Percentiles rank a stretch among this genome's conserved stretches.
Evolutionary conservation across 2,888 invertebrate genomes (phyloP).

Genomic region (Eubasilissa splendida): DNA sequence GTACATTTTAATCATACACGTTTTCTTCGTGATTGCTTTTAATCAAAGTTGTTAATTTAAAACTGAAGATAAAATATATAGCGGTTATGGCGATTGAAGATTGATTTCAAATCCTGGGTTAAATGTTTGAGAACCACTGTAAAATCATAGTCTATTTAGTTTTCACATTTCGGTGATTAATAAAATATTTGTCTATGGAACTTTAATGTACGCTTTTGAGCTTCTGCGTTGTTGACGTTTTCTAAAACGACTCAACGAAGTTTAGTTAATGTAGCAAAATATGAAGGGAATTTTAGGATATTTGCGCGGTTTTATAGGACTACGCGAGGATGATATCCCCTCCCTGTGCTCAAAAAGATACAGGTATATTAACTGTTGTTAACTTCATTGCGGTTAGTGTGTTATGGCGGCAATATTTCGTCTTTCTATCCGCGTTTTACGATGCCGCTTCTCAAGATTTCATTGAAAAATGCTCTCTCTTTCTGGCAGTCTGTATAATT

Average conservation of each 20-base stretch:
- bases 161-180: background rate
- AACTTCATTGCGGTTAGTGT: conserved; percentile 63
- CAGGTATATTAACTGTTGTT: conserved; percentile 71
- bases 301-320: conserved; percentile 67
- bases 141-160: background rate
- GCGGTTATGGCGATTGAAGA: no score
- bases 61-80: no score
- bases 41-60: no score
- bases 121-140: no score
- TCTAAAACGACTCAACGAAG: conserved; percentile 20
- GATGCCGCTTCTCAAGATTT: conserved; percentile 65
- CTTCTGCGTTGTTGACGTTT: conserved; percentile 49
- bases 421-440: conserved; percentile 53
- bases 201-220: conserved; percentile 22
- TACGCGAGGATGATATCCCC: conserved; percentile 64
- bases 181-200: conserved; percentile 20
- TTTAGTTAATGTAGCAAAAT: conserved; percentile 61
- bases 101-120: no score
- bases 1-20: no score
- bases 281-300: conserved; percentile 70
- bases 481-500: conserved; percentile 66
- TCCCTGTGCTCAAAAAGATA: conserved; percentile 68
- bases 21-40: no score
- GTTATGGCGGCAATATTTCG: conserved; percentile 71
- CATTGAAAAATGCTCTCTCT: conserved; percentile 66